Evolutionary conservation across 1,140 invertebrate genomes (phyloP).

Genomic region (Pogonomyrmex barbatus): DNA sequence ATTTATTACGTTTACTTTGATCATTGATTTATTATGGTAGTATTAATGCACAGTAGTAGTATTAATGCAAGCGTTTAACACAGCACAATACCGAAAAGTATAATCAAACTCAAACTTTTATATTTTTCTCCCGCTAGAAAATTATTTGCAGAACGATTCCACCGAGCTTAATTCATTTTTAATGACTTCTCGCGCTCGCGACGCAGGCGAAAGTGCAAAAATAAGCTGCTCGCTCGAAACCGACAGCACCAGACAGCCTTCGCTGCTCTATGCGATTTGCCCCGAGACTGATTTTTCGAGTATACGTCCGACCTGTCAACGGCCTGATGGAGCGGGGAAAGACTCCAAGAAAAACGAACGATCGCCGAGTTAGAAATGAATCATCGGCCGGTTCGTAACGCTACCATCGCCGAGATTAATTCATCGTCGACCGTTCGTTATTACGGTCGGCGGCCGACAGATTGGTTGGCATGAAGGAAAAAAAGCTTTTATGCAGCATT

Average conservation of each 20-base stretch:
- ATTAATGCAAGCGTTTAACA: neutral
- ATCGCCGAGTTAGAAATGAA: constrained; percentile 38
- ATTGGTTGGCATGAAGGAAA: constrained; percentile 32
- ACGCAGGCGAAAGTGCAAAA: constrained; percentile 22
- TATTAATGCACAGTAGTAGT: neutral
- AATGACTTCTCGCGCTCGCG: constrained; percentile 30
- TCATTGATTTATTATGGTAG: neutral
- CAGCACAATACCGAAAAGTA: neutral
- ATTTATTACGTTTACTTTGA: neutral
- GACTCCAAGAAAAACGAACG: constrained; percentile 62
- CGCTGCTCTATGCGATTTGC: constrained; percentile 25
- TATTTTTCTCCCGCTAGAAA: neutral
- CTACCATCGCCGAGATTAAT: constrained; percentile 47
- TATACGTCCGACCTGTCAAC: constrained; percentile 40
- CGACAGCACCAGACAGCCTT: neutral
- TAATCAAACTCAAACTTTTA: neutral
- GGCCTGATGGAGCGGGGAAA: constrained; percentile 41
- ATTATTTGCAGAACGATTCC: neutral
- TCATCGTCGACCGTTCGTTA: constrained; percentile 53
- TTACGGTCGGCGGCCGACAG: constrained; percentile 54
- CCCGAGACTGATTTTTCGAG: constrained; percentile 41
- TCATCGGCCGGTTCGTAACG: constrained; percentile 16
- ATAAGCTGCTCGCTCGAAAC: constrained; percentile 19
- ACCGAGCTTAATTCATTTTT: constrained; percentile 19
- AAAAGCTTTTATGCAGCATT: constrained; percentile 51